Percentiles rank a stretch among this genome's conserved stretches.
Conservation (phyloP, 2,113 vertebrate genomes). For the Notothenia rossii region DNA sequence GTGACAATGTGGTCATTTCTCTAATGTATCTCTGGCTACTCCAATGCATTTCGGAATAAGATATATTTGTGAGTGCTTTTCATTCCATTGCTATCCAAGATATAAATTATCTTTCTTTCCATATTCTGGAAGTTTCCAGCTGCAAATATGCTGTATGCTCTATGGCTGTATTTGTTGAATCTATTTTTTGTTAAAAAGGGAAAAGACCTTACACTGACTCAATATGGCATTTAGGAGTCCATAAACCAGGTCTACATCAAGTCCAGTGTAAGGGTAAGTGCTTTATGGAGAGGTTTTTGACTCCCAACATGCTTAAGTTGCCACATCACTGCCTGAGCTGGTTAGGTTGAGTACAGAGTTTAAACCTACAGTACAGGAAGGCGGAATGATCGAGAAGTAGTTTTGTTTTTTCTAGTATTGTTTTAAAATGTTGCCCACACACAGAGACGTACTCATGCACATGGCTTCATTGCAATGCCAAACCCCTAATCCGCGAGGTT, state of each 20-base stretch:
- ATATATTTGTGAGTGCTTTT: constrained; percentile 68
- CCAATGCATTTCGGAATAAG: constrained; percentile 58
- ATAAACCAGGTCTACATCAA: constrained; percentile 62
- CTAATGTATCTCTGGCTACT: constrained; percentile 18
- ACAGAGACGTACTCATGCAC: constrained; percentile 12
- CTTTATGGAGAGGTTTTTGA: constrained; percentile 31
- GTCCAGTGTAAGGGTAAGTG: constrained; percentile 19
- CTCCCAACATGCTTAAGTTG: constrained; percentile 25
- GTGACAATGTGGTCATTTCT: constrained; percentile 8
- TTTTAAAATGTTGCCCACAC: constrained; percentile 30
- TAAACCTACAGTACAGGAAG: constrained; percentile 13
- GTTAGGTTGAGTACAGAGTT: constrained; percentile 19
- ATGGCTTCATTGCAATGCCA: constrained; percentile 10
- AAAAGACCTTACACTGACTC: constrained; percentile 24
- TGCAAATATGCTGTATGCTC: constrained; percentile 31
- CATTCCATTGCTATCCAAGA: constrained; percentile 65
- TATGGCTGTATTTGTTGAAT: constrained; percentile 58
- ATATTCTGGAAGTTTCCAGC: constrained; percentile 71
- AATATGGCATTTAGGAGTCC: constrained; percentile 36
- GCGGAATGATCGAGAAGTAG: neutral
- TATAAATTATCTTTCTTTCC: constrained; percentile 63
- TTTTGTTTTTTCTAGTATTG: neutral
- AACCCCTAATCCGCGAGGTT: constrained; percentile 23
- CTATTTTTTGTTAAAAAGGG: constrained; percentile 63
- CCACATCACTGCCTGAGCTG: neutral